phyloP scores from a whole-genome alignment of 2,888 invertebrate species.

The Tipula helvola region DNA sequence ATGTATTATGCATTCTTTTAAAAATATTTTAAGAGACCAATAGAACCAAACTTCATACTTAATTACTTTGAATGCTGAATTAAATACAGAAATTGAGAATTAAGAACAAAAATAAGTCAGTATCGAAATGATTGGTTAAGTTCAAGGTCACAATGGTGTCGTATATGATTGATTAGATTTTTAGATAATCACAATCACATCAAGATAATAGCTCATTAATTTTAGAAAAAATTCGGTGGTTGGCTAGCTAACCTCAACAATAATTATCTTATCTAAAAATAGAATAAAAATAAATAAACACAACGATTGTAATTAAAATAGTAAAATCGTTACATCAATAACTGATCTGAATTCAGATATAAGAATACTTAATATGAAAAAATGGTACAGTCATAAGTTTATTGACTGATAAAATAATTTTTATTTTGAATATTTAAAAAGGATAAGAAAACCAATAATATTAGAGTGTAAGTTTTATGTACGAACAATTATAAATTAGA shows the following conservation, averaged over 20 bases:
- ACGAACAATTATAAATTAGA: not conserved
- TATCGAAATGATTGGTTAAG: not conserved
- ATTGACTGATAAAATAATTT: not conserved
- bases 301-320: not conserved
- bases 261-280: not conserved
- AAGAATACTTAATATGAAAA: not conserved
- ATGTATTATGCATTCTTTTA: no score
- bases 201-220: not conserved
- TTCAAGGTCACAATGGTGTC: not conserved
- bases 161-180: not conserved
- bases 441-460: not conserved
- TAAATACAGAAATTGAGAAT: no score
- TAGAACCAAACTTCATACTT: no score
- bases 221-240: not conserved
- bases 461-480: not conserved
- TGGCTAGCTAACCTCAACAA: not conserved
- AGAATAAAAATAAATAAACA: not conserved
- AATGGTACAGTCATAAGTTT: not conserved
- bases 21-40: no score
- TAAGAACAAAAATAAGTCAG: no score
- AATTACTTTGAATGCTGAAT: no score
- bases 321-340: not conserved
- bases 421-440: not conserved
- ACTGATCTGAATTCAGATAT: not conserved
- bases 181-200: not conserved